phyloP scores from a whole-genome alignment of 2,797 vertebrate genomes.

The Enteromius trimaculatus region DNA sequence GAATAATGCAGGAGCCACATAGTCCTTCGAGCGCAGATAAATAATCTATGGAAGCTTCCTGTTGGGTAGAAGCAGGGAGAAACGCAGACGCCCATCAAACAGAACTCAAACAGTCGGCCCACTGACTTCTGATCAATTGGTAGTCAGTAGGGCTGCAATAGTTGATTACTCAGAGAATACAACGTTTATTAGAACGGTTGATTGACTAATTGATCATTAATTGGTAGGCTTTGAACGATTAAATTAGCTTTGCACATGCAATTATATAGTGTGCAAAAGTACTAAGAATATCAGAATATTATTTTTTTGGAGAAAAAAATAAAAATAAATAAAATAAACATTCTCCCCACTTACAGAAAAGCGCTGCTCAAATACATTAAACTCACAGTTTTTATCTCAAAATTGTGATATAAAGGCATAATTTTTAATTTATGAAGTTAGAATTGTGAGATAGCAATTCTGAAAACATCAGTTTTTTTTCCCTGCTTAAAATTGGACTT shows the following conservation, averaged over 20 bases:
- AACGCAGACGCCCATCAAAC: conserved; percentile 20
- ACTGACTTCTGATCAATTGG: conserved; percentile 50
- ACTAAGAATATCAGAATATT: too few species aligned
- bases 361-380: too few species aligned
- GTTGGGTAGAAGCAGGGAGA: conserved; percentile 8
- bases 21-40: conserved; percentile 48
- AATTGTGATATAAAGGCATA: too few species aligned
- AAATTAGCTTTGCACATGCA: neutral
- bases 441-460: too few species aligned
- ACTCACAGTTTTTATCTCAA: too few species aligned
- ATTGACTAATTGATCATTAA: neutral
- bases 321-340: too few species aligned
- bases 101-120: conserved; percentile 2
- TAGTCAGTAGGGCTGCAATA: neutral
- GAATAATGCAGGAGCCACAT: conserved; percentile 56
- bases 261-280: too few species aligned
- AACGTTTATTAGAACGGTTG: neutral
- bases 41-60: conserved; percentile 54
- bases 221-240: neutral
- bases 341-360: too few species aligned
- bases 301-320: too few species aligned
- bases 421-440: too few species aligned
- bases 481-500: too few species aligned
- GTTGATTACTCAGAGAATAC: neutral
- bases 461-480: too few species aligned